Base-by-base conservation (phyloP, 2,888 invertebrate species). In the Nomada lathburiana region DNA sequence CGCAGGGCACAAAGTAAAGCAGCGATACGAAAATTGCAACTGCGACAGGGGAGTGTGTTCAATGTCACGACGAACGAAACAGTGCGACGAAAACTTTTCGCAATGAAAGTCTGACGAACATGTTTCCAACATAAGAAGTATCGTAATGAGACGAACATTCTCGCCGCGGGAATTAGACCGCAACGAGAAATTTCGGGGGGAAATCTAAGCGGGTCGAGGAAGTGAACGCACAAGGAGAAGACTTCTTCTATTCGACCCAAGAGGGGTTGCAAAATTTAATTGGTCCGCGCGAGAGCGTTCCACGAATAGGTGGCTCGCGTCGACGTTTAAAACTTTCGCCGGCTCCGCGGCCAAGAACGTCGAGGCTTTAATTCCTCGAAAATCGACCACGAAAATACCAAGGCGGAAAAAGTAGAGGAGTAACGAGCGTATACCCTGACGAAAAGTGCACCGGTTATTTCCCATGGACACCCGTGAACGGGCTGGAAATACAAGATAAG, bases 281-380 rank as follows among this genome's bases (percentile, higher is more conserved):
- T 83, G 83, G 68, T 52, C 71, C 72, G 29, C 23, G 55, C 50
- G 53, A 59, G 72, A 53, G 42, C 11, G 70, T 70, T 76, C 68
- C 59, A 10, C 72, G 57, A 73, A 52, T 11, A 42, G 69, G 53
- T 59, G 47, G 50, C 55, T 77, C 60, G 75, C 59, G 82, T 62
- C 79, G 79, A 26, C 86, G 80, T 82, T 86, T 86, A 82, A 86
- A 86, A 86, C 60, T 81, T 86, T 79, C 64, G 47, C 26, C 52
- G 63, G 44, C 44, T 20, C 47, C 59, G 70, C n/a, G 62, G 63
- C 50, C 65, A 57, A 68, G 29, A 68, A 53, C 50, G 64, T 13
- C 60, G 64, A 53, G n/a, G 50, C 57, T 75, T 82, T 75, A 74
- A 65, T 74, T 60, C 74, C 63, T 53, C 76, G 68, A 72, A 71